Evolutionary conservation across 2,797 vertebrate genomes (phyloP).

Genomic region (Epinephelus awoara): DNA sequence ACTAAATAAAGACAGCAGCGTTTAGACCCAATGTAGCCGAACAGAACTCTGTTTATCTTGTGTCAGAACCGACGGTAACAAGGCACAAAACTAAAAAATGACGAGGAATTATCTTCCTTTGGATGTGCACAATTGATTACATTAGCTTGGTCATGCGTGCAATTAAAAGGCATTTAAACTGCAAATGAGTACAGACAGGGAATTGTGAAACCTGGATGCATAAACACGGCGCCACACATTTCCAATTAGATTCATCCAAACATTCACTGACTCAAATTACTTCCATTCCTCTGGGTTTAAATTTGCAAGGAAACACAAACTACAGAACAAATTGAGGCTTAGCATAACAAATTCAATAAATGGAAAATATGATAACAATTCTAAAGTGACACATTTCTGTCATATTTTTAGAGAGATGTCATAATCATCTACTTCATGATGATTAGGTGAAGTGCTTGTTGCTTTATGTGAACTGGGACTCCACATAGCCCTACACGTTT

Average conservation of each 20-base stretch:
- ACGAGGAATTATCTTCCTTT: conserved; percentile 32
- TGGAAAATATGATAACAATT: background rate
- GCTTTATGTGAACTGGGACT: background rate
- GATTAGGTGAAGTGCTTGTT: conserved; percentile 11
- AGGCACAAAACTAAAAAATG: conserved; percentile 9
- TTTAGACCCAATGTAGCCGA: conserved; percentile 40
- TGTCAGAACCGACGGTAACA: conserved; percentile 39
- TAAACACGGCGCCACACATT: conserved; percentile 52
- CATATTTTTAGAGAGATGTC: background rate
- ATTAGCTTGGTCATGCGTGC: conserved; percentile 56
- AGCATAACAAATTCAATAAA: conserved; percentile 11
- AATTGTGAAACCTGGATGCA: conserved; percentile 52
- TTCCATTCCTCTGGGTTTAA: conserved; percentile 58
- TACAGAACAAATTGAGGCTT: conserved; percentile 25
- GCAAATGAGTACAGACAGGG: conserved; percentile 68
- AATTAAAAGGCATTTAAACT: conserved; percentile 73
- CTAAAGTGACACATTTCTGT: conserved; percentile 1
- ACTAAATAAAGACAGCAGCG: conserved; percentile 60
- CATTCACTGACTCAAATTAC: conserved; percentile 62
- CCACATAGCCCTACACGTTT: background rate
- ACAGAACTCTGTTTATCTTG: conserved; percentile 36
- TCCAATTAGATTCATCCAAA: conserved; percentile 67
- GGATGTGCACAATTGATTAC: conserved; percentile 52
- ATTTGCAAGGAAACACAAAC: conserved; percentile 33
- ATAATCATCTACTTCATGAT: conserved; percentile 2